phyloP scores from a whole-genome alignment of 2,888 invertebrate genomes.

The Aphidoletes aphidimyza region DNA sequence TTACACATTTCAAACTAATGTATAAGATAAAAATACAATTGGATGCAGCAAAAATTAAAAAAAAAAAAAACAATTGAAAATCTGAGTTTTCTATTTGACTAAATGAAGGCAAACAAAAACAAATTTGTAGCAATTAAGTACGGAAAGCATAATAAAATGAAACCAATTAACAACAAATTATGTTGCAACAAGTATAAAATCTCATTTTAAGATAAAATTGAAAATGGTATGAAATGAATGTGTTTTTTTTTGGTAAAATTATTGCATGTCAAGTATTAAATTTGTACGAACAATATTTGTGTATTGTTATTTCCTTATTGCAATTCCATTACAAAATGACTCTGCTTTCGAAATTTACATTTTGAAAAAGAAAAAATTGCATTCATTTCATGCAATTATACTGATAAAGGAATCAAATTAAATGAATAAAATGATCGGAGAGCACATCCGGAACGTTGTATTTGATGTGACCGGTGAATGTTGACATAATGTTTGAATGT shows the following conservation, averaged over 20 bases:
- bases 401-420: neutral
- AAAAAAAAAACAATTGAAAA: no score
- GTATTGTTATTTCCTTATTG: no score
- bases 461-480: neutral
- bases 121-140: constrained; percentile 28
- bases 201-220: neutral
- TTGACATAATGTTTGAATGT: no score
- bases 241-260: neutral
- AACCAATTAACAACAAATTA: neutral
- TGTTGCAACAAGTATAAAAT: constrained; percentile 4
- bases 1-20: constrained; percentile 42
- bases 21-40: no score
- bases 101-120: neutral
- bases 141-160: constrained; percentile 7
- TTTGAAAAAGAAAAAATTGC: neutral
- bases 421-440: no score
- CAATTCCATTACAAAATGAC: no score
- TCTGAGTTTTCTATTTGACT: neutral
- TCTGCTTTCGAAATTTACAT: no score
- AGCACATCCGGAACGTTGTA: neutral
- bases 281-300: no score
- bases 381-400: neutral
- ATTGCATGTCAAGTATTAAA: no score
- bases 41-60: constrained; percentile 23
- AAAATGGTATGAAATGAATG: neutral